phyloP scores from a whole-genome alignment of 2,113 vertebrate species.

The Stictonetta naevosa region DNA sequence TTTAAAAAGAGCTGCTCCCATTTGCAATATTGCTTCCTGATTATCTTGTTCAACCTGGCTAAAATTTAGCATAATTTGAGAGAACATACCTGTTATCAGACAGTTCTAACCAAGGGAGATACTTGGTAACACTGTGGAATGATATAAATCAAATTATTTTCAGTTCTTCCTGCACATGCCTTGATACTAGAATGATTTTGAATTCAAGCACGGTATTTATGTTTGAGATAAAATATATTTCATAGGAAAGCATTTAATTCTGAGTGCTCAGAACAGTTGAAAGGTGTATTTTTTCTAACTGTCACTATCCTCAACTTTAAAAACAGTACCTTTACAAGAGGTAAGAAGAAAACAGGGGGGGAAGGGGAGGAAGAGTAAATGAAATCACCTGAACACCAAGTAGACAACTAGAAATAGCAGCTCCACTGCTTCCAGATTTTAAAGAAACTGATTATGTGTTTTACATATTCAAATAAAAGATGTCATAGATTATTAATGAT shows the following conservation, averaged over 20 bases:
- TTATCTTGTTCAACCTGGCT: neutral
- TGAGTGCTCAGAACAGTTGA: neutral
- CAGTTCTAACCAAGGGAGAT: neutral
- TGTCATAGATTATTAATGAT: neutral
- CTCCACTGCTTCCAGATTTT: neutral
- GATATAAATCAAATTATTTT: neutral
- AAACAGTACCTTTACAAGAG: neutral
- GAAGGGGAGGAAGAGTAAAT: neutral
- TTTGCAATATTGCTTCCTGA: neutral
- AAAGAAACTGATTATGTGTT: neutral
- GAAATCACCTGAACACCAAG: neutral
- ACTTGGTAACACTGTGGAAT: neutral
- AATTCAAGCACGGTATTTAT: neutral
- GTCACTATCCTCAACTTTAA: neutral
- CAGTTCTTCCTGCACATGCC: neutral
- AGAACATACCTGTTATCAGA: neutral
- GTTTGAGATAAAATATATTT: neutral
- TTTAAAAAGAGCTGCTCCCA: neutral
- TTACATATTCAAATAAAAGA: neutral
- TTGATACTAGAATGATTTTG: neutral
- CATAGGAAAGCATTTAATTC: neutral
- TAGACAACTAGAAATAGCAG: neutral
- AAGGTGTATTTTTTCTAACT: neutral
- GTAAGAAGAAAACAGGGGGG: neutral
- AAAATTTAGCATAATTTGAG: neutral